Conservation (phyloP, 2,888 invertebrate genomes). For the Embidobia sp. region DNA sequence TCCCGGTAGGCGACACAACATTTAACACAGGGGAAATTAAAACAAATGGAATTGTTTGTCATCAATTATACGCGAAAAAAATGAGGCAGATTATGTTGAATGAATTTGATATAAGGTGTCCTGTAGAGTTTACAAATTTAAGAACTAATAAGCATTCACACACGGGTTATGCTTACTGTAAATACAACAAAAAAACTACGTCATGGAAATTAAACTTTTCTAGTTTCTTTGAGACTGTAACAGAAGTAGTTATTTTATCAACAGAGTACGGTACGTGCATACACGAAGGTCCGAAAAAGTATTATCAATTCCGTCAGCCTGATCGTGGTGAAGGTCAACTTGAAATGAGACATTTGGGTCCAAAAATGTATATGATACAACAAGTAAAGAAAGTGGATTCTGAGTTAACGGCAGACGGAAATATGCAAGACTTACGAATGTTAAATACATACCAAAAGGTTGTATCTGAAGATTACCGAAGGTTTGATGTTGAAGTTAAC, state of each 20-base stretch:
- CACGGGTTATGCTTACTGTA: background rate
- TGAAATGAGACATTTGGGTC: background rate
- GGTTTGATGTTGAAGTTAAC: background rate
- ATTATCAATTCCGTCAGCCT: background rate
- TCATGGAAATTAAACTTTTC: background rate
- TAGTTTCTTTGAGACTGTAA: background rate
- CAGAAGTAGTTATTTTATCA: background rate
- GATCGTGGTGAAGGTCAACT: background rate
- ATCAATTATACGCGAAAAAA: background rate
- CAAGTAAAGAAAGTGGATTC: background rate
- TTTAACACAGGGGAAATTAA: background rate
- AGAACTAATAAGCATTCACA: background rate
- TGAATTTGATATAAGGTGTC: background rate
- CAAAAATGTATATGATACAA: background rate
- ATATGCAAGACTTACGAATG: background rate
- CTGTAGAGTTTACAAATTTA: background rate
- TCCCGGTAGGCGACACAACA: background rate
- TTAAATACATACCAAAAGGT: background rate
- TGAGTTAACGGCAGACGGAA: no score
- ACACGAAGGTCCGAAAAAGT: background rate
- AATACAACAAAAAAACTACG: background rate
- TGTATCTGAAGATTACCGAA: conserved; percentile 1
- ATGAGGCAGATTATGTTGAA: background rate
- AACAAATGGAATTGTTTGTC: background rate
- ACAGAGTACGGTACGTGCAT: background rate